Percentiles rank a stretch among this genome's conserved stretches.
These are phyloP conservation scores for Notarius quadriscutis DNA, from an alignment of 2,113 vertebrate species.

Conservation along the genomic window DNA sequence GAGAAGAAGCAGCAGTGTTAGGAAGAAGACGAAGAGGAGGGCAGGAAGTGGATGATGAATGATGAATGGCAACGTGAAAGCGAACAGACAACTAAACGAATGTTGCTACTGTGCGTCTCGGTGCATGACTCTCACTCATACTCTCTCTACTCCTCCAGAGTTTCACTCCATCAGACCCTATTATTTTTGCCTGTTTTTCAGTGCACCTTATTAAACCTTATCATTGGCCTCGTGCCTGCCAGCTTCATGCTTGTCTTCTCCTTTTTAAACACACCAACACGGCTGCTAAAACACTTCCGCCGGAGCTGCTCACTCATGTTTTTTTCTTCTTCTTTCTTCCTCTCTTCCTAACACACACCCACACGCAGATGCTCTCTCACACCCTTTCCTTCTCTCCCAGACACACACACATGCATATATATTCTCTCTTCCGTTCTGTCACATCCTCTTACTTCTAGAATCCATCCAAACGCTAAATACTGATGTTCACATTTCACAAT, in stretches of 20 bases:
- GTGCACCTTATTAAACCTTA: slow-evolving; percentile 54
- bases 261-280: slow-evolving; percentile 45
- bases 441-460: slow-evolving; percentile 7
- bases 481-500: slow-evolving; percentile 19
- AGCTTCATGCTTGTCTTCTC: slow-evolving; percentile 50
- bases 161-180: slow-evolving; percentile 53
- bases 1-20: slow-evolving; percentile 1
- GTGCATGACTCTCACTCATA: slow-evolving; percentile 16
- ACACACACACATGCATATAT: neutral
- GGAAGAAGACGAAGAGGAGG: slow-evolving; percentile 21
- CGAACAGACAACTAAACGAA: slow-evolving; percentile 47
- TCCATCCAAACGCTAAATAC: slow-evolving; percentile 2
- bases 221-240: slow-evolving; percentile 49
- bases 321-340: neutral
- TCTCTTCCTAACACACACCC: slow-evolving; percentile 38
- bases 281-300: slow-evolving; percentile 35
- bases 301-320: slow-evolving; percentile 22
- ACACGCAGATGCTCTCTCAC: slow-evolving; percentile 33
- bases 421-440: neutral
- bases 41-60: slow-evolving; percentile 44
- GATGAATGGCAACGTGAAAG: slow-evolving; percentile 43
- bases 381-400: neutral
- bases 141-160: slow-evolving; percentile 23
- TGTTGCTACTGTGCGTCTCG: slow-evolving; percentile 39
- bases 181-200: slow-evolving; percentile 52